A percentile compares a stretch with the other conserved stretches of the same genome.
phyloP scores from a whole-genome alignment of 2,888 invertebrate genomes.

The Biston betularia region DNA sequence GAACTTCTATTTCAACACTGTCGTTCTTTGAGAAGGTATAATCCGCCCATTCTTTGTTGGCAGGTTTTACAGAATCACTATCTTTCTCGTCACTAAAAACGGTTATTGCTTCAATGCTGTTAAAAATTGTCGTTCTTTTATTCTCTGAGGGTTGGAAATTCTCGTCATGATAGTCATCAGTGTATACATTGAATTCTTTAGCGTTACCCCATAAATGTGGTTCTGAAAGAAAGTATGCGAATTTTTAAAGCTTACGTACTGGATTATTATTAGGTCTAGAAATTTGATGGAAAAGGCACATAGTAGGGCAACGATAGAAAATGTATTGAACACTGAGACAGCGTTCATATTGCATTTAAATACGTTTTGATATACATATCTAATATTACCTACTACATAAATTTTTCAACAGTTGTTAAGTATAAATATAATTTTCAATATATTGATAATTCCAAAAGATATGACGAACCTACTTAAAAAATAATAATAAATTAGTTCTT shows the following conservation, averaged over 20 bases:
- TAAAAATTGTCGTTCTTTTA: not conserved
- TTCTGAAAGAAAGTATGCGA: conserved; percentile 1
- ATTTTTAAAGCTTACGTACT: not conserved
- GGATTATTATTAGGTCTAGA: too few species aligned
- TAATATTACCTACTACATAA: too few species aligned
- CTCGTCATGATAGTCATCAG: not conserved
- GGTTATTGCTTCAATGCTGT: not conserved
- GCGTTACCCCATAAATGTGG: not conserved
- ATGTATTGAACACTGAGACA: too few species aligned
- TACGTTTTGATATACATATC: too few species aligned
- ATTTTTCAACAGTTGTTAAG: too few species aligned
- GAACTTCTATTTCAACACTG: conserved; percentile 45
- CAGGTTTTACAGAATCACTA: not conserved
- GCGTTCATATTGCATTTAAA: too few species aligned
- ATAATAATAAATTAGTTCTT: too few species aligned
- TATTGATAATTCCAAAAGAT: too few species aligned
- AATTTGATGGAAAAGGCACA: not conserved
- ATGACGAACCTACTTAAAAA: too few species aligned
- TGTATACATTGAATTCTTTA: not conserved
- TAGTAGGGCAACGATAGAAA: not conserved
- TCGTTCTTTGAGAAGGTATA: conserved; percentile 45
- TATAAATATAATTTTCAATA: too few species aligned
- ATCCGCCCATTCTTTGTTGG: conserved; percentile 21
- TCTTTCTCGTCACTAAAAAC: not conserved
- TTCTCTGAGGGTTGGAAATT: not conserved